phyloP scores from a whole-genome alignment of 2,797 vertebrate genomes.

The Pagetopsis macropterus region DNA sequence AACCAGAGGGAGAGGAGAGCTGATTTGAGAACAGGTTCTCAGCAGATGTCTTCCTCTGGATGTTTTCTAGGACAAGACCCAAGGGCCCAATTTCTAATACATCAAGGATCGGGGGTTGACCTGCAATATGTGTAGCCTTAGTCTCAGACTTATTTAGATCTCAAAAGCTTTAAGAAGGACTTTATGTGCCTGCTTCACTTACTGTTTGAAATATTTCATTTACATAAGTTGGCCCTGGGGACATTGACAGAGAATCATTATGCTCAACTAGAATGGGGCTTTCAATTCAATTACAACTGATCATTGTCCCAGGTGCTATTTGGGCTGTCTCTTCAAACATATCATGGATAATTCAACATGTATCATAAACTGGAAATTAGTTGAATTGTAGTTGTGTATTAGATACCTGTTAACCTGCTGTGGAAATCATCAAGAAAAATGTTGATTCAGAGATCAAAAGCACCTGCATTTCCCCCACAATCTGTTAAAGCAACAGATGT shows the following conservation, averaged over 20 bases:
- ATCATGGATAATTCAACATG: constrained; percentile 2
- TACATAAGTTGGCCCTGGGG: not conserved
- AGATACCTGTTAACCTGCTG: not conserved
- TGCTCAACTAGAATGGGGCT: constrained; percentile 1
- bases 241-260: constrained; percentile 11
- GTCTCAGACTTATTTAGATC: constrained; percentile 57
- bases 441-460: constrained; percentile 17
- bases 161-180: constrained; percentile 38
- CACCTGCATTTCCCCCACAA: constrained; percentile 14
- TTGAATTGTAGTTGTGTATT: not conserved
- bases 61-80: constrained; percentile 72
- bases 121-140: constrained; percentile 54
- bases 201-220: constrained; percentile 28
- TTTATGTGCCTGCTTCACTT: constrained; percentile 10
- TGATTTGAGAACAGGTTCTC: constrained; percentile 48
- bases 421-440: constrained; percentile 10
- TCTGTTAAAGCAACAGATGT: constrained; percentile 42
- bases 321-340: not conserved
- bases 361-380: not conserved
- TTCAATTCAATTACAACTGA: constrained; percentile 23
- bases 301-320: not conserved
- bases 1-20: constrained; percentile 51
- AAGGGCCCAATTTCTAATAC: constrained; percentile 68
- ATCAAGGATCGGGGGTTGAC: constrained; percentile 55
- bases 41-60: constrained; percentile 54